Percentiles rank a stretch among this genome's conserved stretches.
These are phyloP conservation scores for Rhinolophus ferrumequinum DNA, from an alignment of 2,113 vertebrate genomes.

Conservation along the genomic window DNA sequence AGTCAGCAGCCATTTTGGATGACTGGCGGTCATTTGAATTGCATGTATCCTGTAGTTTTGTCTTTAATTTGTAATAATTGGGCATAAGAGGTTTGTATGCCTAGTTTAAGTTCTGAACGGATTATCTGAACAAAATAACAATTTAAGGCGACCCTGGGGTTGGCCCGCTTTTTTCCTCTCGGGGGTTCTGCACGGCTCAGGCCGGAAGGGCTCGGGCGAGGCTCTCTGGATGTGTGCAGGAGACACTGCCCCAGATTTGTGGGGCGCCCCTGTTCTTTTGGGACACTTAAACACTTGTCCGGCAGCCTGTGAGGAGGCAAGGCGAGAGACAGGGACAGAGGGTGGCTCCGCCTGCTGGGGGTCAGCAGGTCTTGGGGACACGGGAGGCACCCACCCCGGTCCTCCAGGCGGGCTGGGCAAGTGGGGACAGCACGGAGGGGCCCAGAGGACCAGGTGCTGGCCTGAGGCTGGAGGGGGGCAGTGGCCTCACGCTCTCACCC, in stretches of 20 bases:
- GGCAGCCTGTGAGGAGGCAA: neutral
- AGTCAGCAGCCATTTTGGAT: neutral
- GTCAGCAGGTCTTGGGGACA: neutral
- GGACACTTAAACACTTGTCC: too few species aligned
- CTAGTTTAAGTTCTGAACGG: neutral
- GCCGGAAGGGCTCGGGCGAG: neutral
- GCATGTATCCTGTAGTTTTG: neutral
- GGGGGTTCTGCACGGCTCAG: neutral
- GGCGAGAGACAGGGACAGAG: neutral
- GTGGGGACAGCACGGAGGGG: neutral
- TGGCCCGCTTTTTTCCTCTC: neutral
- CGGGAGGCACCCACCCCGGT: neutral
- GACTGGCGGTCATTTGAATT: neutral
- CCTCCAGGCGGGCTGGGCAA: neutral
- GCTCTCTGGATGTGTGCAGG: too few species aligned
- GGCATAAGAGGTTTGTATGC: neutral
- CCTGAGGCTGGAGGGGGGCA: neutral
- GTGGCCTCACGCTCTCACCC: constrained; percentile 85
- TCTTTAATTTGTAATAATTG: neutral
- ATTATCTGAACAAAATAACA: neutral
- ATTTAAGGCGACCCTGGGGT: neutral
- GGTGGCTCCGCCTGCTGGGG: neutral
- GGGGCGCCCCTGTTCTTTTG: neutral
- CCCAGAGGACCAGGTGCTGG: too few species aligned
- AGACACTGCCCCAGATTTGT: accelerated